Evolutionary conservation across 2,797 vertebrate genomes (phyloP).

Genomic region (Sebastes melanostomus): DNA sequence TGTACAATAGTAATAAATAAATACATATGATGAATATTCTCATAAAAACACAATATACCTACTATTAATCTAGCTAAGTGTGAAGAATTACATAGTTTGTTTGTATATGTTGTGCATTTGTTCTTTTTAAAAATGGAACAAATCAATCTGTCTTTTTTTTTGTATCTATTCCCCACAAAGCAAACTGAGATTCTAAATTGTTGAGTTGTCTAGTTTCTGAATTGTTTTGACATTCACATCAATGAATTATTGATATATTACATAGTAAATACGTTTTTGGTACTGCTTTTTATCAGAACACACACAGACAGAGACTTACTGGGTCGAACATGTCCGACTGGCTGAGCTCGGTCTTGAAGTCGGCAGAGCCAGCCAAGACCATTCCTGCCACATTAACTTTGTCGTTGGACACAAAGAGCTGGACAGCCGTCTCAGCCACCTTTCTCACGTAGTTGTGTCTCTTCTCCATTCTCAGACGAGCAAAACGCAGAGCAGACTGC

Average conservation of each 20-base stretch:
- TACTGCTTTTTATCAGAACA: neutral
- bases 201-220: neutral
- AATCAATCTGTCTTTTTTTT: neutral
- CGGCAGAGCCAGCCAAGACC: conserved; percentile 96
- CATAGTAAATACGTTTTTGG: neutral
- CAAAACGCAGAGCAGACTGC: conserved; percentile 97
- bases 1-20: too few relatives aligned
- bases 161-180: neutral
- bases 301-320: conserved; percentile 80
- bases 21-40: too few relatives aligned
- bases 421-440: conserved; percentile 98
- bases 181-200: neutral
- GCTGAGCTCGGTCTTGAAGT: conserved; percentile 99
- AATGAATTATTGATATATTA: neutral
- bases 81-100: neutral
- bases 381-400: conserved; percentile 99
- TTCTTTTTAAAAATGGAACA: neutral
- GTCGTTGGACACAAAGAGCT: conserved; percentile 98
- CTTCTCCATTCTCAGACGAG: conserved; percentile 98
- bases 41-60: too few relatives aligned
- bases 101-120: neutral
- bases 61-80: too few relatives aligned
- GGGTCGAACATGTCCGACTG: conserved; percentile 99
- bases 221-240: neutral
- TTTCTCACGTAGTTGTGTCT: conserved; percentile 99